Evolutionary conservation across 2,113 vertebrate genomes (phyloP).

Genomic region (Strix uralensis): DNA sequence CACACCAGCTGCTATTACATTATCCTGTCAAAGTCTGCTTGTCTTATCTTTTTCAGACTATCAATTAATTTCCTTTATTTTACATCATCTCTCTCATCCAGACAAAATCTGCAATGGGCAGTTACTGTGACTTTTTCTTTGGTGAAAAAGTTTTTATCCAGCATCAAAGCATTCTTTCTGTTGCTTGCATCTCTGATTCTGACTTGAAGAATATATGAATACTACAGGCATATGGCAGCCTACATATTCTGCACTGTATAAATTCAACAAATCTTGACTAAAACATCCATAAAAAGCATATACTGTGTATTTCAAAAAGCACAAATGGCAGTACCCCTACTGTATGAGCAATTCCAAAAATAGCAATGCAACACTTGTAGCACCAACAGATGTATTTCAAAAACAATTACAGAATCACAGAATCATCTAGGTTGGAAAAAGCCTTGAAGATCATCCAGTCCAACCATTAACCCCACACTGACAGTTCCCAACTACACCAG

Average conservation of each 20-base stretch:
- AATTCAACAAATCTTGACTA: background rate
- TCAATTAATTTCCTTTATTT: background rate
- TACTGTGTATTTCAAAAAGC: background rate
- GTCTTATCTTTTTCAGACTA: background rate
- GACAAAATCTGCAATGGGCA: background rate
- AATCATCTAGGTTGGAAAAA: too few species aligned
- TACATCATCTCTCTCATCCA: background rate
- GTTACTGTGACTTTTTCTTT: background rate
- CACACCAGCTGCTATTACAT: background rate
- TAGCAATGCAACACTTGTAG: background rate
- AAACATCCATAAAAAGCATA: background rate
- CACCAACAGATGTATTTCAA: background rate
- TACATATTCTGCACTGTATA: background rate
- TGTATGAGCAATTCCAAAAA: background rate
- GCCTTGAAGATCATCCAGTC: too few species aligned
- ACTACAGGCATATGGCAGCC: background rate
- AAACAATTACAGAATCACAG: background rate
- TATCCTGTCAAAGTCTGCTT: background rate
- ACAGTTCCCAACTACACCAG: too few species aligned
- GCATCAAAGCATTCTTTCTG: slow-evolving; percentile 44
- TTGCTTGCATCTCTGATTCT: background rate
- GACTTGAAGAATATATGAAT: background rate
- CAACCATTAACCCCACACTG: too few species aligned
- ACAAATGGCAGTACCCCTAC: background rate
- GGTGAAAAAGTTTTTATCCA: background rate